Conservation (phyloP, 2,797 vertebrate genomes). For the Pseudochaenichthys georgianus region DNA sequence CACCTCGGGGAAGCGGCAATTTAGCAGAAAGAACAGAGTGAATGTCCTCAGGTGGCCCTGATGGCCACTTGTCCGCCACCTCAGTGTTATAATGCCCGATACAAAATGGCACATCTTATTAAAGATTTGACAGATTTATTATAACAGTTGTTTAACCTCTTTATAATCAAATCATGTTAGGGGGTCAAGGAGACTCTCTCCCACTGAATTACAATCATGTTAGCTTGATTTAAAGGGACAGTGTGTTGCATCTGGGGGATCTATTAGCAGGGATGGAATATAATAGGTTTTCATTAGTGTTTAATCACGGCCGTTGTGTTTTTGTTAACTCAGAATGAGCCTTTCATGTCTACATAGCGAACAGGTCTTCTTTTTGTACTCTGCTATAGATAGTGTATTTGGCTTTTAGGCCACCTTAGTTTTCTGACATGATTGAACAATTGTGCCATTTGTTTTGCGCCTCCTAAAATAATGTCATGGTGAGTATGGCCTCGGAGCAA, state of each 20-base stretch:
- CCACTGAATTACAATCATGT: constrained; percentile 70
- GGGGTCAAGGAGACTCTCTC: constrained; percentile 75
- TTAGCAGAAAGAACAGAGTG: constrained; percentile 62
- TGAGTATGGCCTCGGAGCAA: too few relatives aligned
- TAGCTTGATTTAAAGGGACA: constrained; percentile 62
- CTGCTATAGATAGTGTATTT: too few relatives aligned
- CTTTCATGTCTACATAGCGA: too few relatives aligned
- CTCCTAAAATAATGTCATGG: too few relatives aligned
- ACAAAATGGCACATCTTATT: constrained; percentile 75
- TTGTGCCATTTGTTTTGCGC: too few relatives aligned
- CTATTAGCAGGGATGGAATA: too few relatives aligned
- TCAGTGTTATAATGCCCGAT: constrained; percentile 52
- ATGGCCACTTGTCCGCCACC: constrained; percentile 63
- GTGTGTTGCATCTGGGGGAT: constrained; percentile 5
- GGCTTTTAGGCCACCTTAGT: too few relatives aligned
- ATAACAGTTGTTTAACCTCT: constrained; percentile 81
- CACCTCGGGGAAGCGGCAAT: constrained; percentile 62
- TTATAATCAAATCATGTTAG: constrained; percentile 74
- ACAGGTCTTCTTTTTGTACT: too few relatives aligned
- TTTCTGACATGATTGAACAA: too few relatives aligned
- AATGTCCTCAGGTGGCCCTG: constrained; percentile 70
- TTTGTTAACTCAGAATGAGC: too few relatives aligned
- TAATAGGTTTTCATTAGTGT: too few relatives aligned
- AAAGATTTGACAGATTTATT: constrained; percentile 81
- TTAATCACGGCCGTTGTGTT: too few relatives aligned